Evolutionary conservation across 2,113 vertebrate genomes (phyloP), one percentile per base, ranked within the genome.

Genomic region (Petromus typicus): DNA sequence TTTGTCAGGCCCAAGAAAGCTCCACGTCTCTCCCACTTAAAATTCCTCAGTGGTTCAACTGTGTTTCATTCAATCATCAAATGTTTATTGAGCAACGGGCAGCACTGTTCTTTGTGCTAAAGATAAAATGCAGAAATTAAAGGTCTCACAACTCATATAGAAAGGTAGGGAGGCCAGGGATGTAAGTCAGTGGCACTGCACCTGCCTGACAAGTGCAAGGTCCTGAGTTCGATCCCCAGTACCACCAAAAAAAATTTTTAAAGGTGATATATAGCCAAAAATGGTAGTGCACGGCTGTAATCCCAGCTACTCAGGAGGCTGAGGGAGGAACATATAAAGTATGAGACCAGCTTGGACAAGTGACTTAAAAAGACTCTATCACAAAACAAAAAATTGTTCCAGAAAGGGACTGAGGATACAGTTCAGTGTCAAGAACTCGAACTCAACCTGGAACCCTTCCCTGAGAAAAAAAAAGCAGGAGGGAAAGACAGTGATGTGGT

Each of bases 11-110:
- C 30, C 61, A 56, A 37, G 40, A 94, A 90, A 96, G 54, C 27
- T 10, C 89, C 37, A 5, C 8, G 18, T 95, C 37, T 83, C 76
- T 80, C 80, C 51, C 32, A 61, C 73, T 92, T 95, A 87, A 95
- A 95, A 96, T 61, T 82, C 71, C 25, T 78, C 40, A 34, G 16
- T 81, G 37, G 59, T 89, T 83, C 59, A 64, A 32, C 4, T 48
- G 5, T 18, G 56, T 13, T 78, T 92, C 48, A 75, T 71, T 92
- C 56, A 75, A 81, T 71, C 61, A 32, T 61, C 82, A 86, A 89
- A 89, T 51, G 81, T 81, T 87, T 92, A 75, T 48, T 69, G 45
- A 87, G 57, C 34, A 80, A 64, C 66, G 43, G 17, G 25, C 86
- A 78, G 10, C 37, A 51, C 43, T 63, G 3, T 63, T 63, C 66